Conservation (phyloP, 2,113 vertebrate genomes). For the Pogona vitticeps region DNA sequence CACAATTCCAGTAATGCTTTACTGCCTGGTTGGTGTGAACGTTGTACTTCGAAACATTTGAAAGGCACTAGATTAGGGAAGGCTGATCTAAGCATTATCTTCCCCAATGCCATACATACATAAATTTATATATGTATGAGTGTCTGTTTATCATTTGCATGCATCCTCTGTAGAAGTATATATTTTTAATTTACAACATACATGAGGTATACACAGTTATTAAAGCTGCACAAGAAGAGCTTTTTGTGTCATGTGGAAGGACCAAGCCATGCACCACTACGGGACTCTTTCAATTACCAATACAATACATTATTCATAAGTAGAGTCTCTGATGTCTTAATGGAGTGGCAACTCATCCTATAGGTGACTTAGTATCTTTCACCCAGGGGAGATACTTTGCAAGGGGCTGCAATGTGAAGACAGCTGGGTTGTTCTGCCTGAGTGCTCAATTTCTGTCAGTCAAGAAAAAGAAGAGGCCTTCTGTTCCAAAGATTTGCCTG, state of each 20-base stretch:
- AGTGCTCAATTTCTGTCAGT: constrained; percentile 21
- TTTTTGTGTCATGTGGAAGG: constrained; percentile 9
- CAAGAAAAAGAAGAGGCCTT: background rate
- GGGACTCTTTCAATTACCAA: constrained; percentile 56
- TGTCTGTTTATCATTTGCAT: background rate
- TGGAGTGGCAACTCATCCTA: constrained; percentile 26
- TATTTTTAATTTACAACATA: background rate
- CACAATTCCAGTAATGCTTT: background rate
- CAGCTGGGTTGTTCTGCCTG: constrained; percentile 32
- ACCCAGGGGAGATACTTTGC: constrained; percentile 13
- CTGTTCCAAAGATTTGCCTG: background rate
- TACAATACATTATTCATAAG: constrained; percentile 58
- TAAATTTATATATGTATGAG: background rate
- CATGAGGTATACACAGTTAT: background rate
- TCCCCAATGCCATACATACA: background rate
- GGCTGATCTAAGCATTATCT: background rate
- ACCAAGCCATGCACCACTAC: constrained; percentile 30
- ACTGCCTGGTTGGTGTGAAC: background rate
- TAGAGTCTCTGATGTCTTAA: constrained; percentile 44
- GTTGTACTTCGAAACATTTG: background rate
- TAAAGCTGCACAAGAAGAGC: constrained; percentile 19
- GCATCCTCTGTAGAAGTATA: background rate
- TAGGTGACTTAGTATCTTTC: background rate
- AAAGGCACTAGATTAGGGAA: background rate
- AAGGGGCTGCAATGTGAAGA: background rate